These are phyloP conservation scores for Triops longicaudatus DNA, from an alignment of 1,140 invertebrate genomes.

Conservation along the genomic window DNA sequence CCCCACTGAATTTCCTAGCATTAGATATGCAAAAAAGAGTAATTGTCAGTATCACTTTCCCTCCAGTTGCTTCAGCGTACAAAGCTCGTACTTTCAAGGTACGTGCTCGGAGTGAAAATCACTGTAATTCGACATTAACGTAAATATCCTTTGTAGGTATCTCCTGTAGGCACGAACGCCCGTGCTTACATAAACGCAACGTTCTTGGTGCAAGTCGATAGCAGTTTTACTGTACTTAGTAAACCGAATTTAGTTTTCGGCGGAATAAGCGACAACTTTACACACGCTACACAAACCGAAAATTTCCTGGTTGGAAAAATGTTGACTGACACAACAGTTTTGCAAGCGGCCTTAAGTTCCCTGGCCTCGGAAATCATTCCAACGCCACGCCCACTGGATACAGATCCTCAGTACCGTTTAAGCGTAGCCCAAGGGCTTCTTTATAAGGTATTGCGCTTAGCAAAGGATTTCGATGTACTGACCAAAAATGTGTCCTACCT, in stretches of 20 bases:
- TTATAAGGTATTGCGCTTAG: constrained; percentile 53
- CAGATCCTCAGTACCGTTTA: constrained; percentile 51
- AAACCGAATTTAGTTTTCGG: constrained; percentile 1
- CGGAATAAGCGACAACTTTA: neutral
- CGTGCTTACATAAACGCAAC: neutral
- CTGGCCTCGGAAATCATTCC: constrained; percentile 55
- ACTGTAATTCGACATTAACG: neutral
- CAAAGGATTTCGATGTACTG: neutral
- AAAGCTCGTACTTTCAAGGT: constrained; percentile 46
- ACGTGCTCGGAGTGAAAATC: constrained; percentile 31
- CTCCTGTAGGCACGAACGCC: neutral
- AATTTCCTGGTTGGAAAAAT: constrained; percentile 51
- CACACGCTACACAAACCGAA: constrained; percentile 58
- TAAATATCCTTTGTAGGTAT: neutral
- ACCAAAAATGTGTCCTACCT: neutral
- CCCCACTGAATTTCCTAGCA: constrained; percentile 48
- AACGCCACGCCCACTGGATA: constrained; percentile 51
- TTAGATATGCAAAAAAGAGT: constrained; percentile 53
- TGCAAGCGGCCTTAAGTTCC: constrained; percentile 49
- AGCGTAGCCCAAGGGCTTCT: constrained; percentile 55
- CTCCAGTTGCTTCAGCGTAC: constrained; percentile 35
- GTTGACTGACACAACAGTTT: constrained; percentile 45
- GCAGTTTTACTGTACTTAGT: neutral
- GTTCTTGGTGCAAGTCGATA: neutral
- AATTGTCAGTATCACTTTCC: constrained; percentile 51